phyloP scores from a whole-genome alignment of 2,113 vertebrate genomes.

The Chaenogobius annularis region DNA sequence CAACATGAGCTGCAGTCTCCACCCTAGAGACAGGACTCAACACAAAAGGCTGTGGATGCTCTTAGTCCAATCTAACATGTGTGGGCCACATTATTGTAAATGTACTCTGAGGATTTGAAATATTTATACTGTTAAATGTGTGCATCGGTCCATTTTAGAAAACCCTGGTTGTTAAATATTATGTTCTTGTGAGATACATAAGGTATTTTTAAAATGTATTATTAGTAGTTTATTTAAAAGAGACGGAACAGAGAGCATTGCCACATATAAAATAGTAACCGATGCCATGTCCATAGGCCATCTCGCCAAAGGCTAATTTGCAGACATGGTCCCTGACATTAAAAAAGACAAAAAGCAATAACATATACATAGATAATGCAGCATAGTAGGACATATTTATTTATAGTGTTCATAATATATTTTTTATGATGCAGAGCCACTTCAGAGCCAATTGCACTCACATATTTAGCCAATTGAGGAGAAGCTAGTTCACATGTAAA shows the following conservation, averaged over 20 bases:
- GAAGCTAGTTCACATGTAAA: not conserved
- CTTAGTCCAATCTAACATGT: constrained; percentile 21
- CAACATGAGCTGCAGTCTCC: constrained; percentile 34
- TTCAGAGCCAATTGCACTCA: constrained; percentile 46
- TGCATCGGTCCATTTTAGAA: not conserved
- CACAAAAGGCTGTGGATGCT: constrained; percentile 22
- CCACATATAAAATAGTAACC: no score
- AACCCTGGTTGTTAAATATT: not conserved
- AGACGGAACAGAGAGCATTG: no score
- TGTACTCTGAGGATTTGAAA: constrained; percentile 20
- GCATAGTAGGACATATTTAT: no score
- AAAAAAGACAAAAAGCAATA: no score
- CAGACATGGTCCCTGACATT: no score
- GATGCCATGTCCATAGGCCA: no score
- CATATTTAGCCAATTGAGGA: not conserved
- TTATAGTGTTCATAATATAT: no score
- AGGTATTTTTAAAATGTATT: not conserved
- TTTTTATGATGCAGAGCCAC: constrained; percentile 55
- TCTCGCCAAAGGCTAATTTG: no score
- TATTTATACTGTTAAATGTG: constrained; percentile 14
- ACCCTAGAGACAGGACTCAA: constrained; percentile 45
- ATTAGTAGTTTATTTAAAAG: no score
- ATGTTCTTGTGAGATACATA: not conserved
- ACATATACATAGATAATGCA: no score
- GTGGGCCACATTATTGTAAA: constrained; percentile 4